These are phyloP conservation scores for Cossypha dichroa DNA, from an alignment of 2,797 vertebrate species.

Conservation along the genomic window DNA sequence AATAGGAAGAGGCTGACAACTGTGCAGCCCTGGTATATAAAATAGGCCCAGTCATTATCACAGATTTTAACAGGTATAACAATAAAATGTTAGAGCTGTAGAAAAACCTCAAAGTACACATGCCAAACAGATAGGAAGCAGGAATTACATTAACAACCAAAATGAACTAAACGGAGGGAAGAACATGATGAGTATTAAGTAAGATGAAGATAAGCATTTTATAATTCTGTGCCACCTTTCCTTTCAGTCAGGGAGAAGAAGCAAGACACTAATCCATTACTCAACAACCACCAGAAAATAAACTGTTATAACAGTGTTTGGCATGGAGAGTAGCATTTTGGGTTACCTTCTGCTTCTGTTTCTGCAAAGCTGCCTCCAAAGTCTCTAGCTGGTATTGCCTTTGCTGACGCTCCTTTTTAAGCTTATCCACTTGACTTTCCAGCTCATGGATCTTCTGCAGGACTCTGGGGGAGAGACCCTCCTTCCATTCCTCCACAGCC, in stretches of 20 bases:
- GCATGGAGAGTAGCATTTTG: not conserved
- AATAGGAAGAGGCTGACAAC: not conserved
- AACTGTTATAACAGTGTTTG: not conserved
- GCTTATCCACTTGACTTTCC: constrained; percentile 88
- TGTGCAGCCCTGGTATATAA: not conserved
- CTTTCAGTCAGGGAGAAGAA: not conserved
- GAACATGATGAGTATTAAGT: not conserved
- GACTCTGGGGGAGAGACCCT: constrained; percentile 87
- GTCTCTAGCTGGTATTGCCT: constrained; percentile 91
- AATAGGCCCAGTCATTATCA: rapidly evolving
- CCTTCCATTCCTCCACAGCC: constrained; percentile 94
- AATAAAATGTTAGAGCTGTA: not conserved
- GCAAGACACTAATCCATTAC: not conserved
- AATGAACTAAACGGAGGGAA: not conserved
- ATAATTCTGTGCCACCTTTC: not conserved
- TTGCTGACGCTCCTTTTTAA: constrained; percentile 89
- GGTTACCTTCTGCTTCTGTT: constrained; percentile 91
- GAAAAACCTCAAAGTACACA: not conserved
- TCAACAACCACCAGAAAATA: not conserved
- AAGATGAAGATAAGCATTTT: not conserved
- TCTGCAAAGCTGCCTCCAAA: constrained; percentile 88
- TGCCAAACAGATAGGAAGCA: not conserved
- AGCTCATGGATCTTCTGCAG: constrained; percentile 93
- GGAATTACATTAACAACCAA: not conserved
- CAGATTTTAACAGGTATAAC: not conserved